These are phyloP conservation scores for Panthera leo DNA, from an alignment of 2,113 vertebrate genomes.

Conservation along the genomic window DNA sequence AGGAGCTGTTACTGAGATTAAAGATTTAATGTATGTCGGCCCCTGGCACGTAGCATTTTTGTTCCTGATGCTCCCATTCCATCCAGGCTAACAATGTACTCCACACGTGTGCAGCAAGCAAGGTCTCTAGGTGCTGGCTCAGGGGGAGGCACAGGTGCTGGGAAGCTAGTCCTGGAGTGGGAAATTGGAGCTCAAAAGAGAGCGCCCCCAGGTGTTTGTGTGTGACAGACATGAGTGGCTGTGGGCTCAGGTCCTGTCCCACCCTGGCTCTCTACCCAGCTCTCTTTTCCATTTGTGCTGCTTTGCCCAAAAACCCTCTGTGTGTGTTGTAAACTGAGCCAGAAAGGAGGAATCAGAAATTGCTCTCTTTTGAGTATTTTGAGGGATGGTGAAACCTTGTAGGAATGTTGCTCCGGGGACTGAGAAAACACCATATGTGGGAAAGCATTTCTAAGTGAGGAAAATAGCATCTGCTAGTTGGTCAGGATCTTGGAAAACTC, in stretches of 20 bases:
- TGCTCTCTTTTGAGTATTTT: constrained; percentile 78
- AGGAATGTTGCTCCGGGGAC: constrained; percentile 73
- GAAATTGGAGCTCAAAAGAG: accelerated
- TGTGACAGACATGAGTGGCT: background rate
- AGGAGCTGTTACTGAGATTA: background rate
- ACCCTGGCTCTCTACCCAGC: too few relatives aligned
- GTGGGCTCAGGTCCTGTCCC: background rate
- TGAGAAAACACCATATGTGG: constrained; percentile 78
- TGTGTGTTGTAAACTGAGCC: constrained; percentile 51
- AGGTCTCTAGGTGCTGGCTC: accelerated
- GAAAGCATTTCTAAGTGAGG: constrained; percentile 70
- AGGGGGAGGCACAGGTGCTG: accelerated
- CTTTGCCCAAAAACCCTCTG: background rate
- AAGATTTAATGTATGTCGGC: background rate
- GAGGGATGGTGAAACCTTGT: constrained; percentile 76
- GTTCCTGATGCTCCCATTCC: background rate
- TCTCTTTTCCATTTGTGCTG: constrained; percentile 17
- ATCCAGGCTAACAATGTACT: background rate
- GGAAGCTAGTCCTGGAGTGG: background rate
- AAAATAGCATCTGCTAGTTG: constrained; percentile 56
- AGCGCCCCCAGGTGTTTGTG: accelerated
- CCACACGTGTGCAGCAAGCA: accelerated
- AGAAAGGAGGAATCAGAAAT: constrained; percentile 70
- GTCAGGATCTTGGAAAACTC: constrained; percentile 64
- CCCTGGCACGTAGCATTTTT: background rate